These are phyloP conservation scores for Misgurnus mizolepis DNA, from an alignment of 2,113 vertebrate species.

Conservation along the genomic window DNA sequence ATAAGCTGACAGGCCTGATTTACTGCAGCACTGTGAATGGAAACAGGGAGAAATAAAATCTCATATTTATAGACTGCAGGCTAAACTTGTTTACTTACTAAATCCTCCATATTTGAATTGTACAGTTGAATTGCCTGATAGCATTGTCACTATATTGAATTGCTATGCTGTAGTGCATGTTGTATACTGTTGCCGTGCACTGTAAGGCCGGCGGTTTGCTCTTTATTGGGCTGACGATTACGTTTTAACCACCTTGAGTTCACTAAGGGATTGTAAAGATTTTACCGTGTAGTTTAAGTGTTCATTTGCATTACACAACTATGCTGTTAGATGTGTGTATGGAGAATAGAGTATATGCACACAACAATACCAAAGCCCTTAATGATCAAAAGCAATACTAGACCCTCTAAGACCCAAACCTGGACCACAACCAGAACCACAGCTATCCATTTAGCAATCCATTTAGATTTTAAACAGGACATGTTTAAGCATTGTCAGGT, in stretches of 20 bases:
- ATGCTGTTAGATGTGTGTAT: no score
- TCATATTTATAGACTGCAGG: constrained; percentile 19
- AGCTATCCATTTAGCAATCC: no score
- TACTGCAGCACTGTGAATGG: constrained; percentile 7
- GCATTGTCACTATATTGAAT: constrained; percentile 3
- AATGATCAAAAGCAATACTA: no score
- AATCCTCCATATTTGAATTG: neutral
- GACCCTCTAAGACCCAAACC: no score
- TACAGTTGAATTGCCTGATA: neutral
- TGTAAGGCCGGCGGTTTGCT: neutral
- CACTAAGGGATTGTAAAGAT: neutral
- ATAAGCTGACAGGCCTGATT: constrained; percentile 3
- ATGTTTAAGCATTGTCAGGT: no score
- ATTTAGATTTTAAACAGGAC: no score
- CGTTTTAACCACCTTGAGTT: neutral
- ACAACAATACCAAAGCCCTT: neutral
- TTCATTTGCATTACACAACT: no score
- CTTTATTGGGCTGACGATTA: neutral
- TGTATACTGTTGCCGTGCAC: neutral
- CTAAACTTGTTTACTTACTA: constrained; percentile 4
- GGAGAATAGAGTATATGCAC: neutral
- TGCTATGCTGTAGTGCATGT: neutral
- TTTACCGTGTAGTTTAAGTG: no score
- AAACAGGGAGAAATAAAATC: neutral
- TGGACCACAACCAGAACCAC: no score